Evolutionary conservation across 2,113 vertebrate genomes (phyloP).

Genomic region (Anoura caudifer): DNA sequence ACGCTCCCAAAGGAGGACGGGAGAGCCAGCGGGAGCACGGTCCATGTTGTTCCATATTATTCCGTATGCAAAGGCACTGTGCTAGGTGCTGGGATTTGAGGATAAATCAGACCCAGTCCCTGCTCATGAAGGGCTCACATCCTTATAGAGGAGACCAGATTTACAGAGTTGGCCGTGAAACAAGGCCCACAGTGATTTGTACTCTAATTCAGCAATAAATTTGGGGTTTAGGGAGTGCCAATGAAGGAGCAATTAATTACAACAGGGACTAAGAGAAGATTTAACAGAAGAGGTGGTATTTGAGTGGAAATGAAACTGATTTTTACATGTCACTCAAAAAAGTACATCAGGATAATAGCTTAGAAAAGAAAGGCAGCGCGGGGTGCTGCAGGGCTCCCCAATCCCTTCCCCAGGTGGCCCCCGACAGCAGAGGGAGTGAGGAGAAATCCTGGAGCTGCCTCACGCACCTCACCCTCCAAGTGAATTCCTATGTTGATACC

Average conservation of each 20-base stretch:
- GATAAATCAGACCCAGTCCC: not conserved
- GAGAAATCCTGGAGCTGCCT: not conserved
- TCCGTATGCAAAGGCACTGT: not conserved
- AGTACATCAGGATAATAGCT: not conserved
- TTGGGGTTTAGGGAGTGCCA: not conserved
- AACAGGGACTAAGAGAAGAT: not conserved
- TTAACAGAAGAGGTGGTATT: not conserved
- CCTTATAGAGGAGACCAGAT: not conserved
- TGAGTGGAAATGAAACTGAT: slow-evolving; percentile 21
- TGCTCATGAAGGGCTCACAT: not conserved
- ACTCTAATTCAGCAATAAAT: slow-evolving; percentile 31
- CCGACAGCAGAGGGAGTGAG: not conserved
- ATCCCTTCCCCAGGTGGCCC: not conserved
- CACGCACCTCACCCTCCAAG: not conserved
- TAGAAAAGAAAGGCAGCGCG: not conserved
- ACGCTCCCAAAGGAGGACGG: not conserved
- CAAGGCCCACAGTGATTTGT: not conserved
- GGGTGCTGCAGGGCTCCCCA: not conserved
- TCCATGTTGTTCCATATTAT: not conserved
- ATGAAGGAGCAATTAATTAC: not conserved
- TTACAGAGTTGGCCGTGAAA: not conserved
- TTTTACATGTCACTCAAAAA: not conserved
- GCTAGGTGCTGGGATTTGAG: not conserved
- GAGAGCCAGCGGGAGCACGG: not conserved
- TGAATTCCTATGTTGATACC: not conserved